These are phyloP conservation scores for Clarias fuscus DNA, from an alignment of 2,797 vertebrate genomes.

Conservation along the genomic window DNA sequence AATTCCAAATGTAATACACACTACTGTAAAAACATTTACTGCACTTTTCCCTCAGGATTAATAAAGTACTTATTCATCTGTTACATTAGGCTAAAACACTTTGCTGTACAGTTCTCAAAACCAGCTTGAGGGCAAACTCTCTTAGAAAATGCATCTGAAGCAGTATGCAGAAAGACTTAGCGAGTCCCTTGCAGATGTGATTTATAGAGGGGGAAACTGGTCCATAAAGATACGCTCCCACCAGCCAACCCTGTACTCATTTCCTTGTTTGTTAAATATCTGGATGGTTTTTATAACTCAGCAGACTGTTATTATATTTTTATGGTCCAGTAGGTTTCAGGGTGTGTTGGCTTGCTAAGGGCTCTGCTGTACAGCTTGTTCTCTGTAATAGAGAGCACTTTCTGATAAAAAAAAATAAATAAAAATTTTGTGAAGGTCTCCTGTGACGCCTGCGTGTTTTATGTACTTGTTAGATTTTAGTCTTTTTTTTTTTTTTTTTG, in stretches of 20 bases:
- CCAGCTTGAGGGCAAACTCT: not conserved
- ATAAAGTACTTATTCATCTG: not conserved
- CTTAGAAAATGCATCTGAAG: not conserved
- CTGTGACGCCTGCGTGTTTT: constrained; percentile 10
- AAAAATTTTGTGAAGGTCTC: not conserved
- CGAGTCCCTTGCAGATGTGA: not conserved
- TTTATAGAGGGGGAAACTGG: not conserved
- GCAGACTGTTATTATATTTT: not conserved
- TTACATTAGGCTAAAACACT: not conserved
- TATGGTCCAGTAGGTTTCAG: not conserved
- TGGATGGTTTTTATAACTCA: not conserved
- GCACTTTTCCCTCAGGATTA: not conserved
- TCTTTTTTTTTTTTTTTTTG: constrained; percentile 3
- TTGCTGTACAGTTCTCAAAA: not conserved
- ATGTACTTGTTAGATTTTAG: constrained; percentile 14
- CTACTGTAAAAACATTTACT: not conserved
- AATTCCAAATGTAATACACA: not conserved
- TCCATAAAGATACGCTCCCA: not conserved
- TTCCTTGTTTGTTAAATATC: not conserved
- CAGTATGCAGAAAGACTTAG: not conserved
- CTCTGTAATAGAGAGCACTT: not conserved
- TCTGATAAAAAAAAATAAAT: not conserved
- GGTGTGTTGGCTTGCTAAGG: not conserved
- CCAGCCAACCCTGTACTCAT: not conserved
- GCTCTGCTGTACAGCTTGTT: not conserved